Base-by-base conservation (phyloP, 2,888 invertebrate genomes). In the Linyphia triangularis region DNA sequence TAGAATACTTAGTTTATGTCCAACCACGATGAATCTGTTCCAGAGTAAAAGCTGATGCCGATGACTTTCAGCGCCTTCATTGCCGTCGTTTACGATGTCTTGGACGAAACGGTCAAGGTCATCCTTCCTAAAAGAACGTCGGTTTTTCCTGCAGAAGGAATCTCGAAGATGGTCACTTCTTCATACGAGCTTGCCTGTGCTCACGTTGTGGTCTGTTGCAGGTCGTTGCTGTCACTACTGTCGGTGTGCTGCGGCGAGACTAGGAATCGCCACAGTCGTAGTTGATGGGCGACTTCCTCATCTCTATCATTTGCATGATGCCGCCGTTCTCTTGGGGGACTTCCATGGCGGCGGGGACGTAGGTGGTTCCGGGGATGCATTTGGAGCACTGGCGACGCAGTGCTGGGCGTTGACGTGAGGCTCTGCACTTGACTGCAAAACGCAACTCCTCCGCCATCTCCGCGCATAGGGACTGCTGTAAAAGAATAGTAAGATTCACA, bases 391-490 rank as follows among this genome's bases (percentile, higher is more conserved):
- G 95, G 77, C 96, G 94, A 91, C 96, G 95, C 13, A 97, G 93
- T 9, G 96, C 96, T 0, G 97, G 96, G 89, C 97, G 94, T 92
- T 96, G 96, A 90, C 96, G 95, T 1, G 97, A 96, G 5, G 90
- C 90, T 24, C 95, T 95, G 92, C 98, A 98, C 72, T 96, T 95
- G 92, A 98, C 95, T 0, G 98, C 98, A 92, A 98, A 98, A 37
- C 97, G 94, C 88, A 98, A 93, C 93, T 98, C 98, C 93, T 98
- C 96, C 0, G 95, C 97, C 97, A 98, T 97, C 94, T 98, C 98
- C 61, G 97, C 96, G 93, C 98, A 98, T 77, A 98, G 93, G 0
- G 97, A 97, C 94, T 97, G 96, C 92, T 95, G 93, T n/a, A 77
- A 72, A 33, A n/a, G n/a, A n/a, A n/a, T n/a, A n/a, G n/a, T n/a